Percentiles rank a stretch among this genome's conserved stretches.
Evolutionary conservation across 2,797 vertebrate species (phyloP).

Genomic region (Erethizon dorsatum): DNA sequence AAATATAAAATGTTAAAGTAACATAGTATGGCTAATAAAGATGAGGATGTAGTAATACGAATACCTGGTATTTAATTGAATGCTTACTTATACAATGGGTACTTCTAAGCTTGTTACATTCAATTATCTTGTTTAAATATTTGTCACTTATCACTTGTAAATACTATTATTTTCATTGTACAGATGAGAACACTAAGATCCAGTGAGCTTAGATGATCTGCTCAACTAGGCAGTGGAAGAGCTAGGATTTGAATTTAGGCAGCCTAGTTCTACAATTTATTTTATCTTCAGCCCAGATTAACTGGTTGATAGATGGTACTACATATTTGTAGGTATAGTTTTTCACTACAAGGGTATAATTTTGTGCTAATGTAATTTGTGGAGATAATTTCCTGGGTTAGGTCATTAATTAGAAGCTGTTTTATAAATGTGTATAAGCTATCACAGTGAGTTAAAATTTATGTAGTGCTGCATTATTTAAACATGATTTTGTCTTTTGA

Average conservation of each 20-base stretch:
- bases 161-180: neutral
- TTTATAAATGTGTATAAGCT: neutral
- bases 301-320: conserved; percentile 7
- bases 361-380: conserved; percentile 7
- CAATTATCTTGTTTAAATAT: conserved; percentile 17
- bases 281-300: conserved; percentile 35
- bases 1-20: conserved; percentile 9
- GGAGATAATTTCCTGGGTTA: neutral
- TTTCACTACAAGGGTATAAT: conserved; percentile 4
- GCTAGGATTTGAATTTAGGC: neutral
- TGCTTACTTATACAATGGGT: neutral
- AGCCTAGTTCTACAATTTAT: neutral
- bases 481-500: neutral
- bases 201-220: neutral
- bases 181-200: neutral
- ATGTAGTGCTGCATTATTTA: neutral
- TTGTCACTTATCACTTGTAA: neutral
- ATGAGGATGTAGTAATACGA: neutral
- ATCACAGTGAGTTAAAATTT: neutral
- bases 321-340: neutral
- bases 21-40: neutral
- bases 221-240: neutral
- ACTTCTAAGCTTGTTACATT: neutral
- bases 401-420: conserved; percentile 22
- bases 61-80: neutral